Conservation (phyloP, 2,797 vertebrate genomes). For the Myripristis jacobus region DNA sequence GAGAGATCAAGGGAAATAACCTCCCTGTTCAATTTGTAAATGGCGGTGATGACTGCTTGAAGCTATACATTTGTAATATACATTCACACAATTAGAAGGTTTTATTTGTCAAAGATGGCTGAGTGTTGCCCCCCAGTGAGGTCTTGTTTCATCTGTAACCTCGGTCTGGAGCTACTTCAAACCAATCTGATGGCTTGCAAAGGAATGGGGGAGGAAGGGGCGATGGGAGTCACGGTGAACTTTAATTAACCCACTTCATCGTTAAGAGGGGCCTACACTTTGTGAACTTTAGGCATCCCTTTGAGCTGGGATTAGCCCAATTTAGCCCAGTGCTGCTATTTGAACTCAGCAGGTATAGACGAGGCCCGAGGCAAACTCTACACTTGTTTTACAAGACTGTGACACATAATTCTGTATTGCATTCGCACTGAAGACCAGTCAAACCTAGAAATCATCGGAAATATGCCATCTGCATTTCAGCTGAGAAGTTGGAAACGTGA, state of each 20-base stretch:
- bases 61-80: constrained; percentile 63
- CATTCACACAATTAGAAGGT: constrained; percentile 61
- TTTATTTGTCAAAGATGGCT: constrained; percentile 66
- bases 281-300: constrained; percentile 79
- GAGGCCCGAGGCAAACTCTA: constrained; percentile 63
- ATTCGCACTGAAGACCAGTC: constrained; percentile 49
- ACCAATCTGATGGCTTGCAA: constrained; percentile 49
- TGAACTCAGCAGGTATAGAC: constrained; percentile 73
- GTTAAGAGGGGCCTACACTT: constrained; percentile 74
- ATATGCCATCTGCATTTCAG: constrained; percentile 68
- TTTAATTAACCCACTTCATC: constrained; percentile 79
- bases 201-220: constrained; percentile 34
- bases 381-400: constrained; percentile 67
- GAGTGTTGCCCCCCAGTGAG: constrained; percentile 47
- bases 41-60: constrained; percentile 52
- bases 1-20: constrained; percentile 32
- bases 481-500: constrained; percentile 39
- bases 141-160: constrained; percentile 52
- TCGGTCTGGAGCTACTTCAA: constrained; percentile 51
- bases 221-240: constrained; percentile 62
- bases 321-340: constrained; percentile 73
- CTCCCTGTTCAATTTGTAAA: constrained; percentile 49
- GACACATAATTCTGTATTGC: constrained; percentile 57
- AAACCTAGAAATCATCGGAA: constrained; percentile 56
- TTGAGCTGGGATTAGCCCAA: constrained; percentile 80